Percentiles rank a stretch among this genome's conserved stretches.
Evolutionary conservation across 1,140 invertebrate species (phyloP).

Genomic region (Asbolus verrucosus): DNA sequence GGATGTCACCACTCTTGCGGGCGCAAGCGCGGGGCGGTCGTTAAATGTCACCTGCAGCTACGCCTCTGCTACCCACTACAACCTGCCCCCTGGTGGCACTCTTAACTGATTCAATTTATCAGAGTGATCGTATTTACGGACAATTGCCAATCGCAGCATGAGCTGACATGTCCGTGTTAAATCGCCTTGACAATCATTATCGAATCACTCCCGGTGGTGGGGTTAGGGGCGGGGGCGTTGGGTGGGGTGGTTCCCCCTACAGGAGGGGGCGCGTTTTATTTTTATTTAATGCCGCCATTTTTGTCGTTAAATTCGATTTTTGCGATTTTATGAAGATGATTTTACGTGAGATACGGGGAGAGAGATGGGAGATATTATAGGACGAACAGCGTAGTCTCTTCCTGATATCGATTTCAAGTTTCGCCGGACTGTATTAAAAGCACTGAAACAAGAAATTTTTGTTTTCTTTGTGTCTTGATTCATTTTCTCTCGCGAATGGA

Average conservation of each 20-base stretch:
- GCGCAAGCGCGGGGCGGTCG: slow-evolving; percentile 63
- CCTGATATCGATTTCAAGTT: slow-evolving; percentile 47
- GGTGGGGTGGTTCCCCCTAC: background rate
- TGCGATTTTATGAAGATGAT: slow-evolving; percentile 25
- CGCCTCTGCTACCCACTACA: slow-evolving; percentile 62
- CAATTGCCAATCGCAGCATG: too few species aligned
- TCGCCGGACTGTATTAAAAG: slow-evolving; percentile 48
- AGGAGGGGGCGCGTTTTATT: background rate
- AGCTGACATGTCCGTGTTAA: too few species aligned
- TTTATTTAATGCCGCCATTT: slow-evolving; percentile 6
- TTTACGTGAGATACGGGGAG: slow-evolving; percentile 11
- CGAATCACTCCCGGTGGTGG: too few species aligned
- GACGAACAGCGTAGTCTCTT: slow-evolving; percentile 26
- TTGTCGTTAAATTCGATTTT: slow-evolving; percentile 15
- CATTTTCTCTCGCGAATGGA: slow-evolving; percentile 41
- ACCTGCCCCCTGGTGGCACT: slow-evolving; percentile 59
- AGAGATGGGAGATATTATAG: slow-evolving; percentile 29
- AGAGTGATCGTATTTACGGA: slow-evolving; percentile 12
- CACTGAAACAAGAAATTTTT: slow-evolving; percentile 48
- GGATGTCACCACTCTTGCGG: slow-evolving; percentile 62
- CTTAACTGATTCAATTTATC: slow-evolving; percentile 33
- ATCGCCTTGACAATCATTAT: slow-evolving; percentile 18
- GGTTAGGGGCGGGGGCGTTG: too few species aligned
- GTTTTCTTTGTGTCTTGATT: slow-evolving; percentile 51
- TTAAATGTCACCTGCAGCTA: slow-evolving; percentile 63